Percentiles rank a stretch among this genome's conserved stretches.
Conservation (phyloP, 1,140 invertebrate species). For the Brachionus paranguensis region DNA sequence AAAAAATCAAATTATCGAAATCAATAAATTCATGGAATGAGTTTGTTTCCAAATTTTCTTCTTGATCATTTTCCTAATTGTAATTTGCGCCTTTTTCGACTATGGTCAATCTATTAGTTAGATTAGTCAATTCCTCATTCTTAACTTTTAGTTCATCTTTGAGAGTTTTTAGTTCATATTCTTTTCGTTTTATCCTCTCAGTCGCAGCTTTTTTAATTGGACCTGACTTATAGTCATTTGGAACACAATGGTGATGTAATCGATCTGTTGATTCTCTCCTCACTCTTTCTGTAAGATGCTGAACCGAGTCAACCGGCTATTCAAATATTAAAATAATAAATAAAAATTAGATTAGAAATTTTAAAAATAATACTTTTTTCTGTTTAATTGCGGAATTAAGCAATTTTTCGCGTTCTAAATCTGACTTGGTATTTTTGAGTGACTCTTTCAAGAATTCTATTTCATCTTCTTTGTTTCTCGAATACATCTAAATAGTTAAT, state of each 20-base stretch:
- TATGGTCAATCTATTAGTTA: slow-evolving; percentile 23
- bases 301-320: background rate
- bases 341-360: background rate
- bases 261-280: slow-evolving; percentile 3
- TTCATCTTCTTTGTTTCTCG: slow-evolving; percentile 49
- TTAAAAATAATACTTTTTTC: slow-evolving; percentile 46
- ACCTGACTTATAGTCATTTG: slow-evolving; percentile 42
- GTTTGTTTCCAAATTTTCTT: background rate
- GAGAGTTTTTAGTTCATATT: slow-evolving; percentile 53
- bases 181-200: slow-evolving; percentile 49
- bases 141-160: slow-evolving; percentile 49
- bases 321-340: background rate
- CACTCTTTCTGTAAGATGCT: slow-evolving; percentile 41
- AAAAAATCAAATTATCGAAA: background rate
- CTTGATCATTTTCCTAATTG: background rate
- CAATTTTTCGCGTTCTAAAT: slow-evolving; percentile 52
- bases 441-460: slow-evolving; percentile 52
- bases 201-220: slow-evolving; percentile 45
- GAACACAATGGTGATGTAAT: slow-evolving; percentile 42
- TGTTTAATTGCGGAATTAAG: slow-evolving; percentile 54
- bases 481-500: slow-evolving; percentile 43
- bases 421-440: slow-evolving; percentile 47
- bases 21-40: background rate
- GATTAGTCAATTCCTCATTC: slow-evolving; percentile 44
- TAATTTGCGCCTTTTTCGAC: slow-evolving; percentile 36